These are phyloP conservation scores for Melanaphis sacchari DNA, from an alignment of 1,140 invertebrate genomes.

Conservation along the genomic window DNA sequence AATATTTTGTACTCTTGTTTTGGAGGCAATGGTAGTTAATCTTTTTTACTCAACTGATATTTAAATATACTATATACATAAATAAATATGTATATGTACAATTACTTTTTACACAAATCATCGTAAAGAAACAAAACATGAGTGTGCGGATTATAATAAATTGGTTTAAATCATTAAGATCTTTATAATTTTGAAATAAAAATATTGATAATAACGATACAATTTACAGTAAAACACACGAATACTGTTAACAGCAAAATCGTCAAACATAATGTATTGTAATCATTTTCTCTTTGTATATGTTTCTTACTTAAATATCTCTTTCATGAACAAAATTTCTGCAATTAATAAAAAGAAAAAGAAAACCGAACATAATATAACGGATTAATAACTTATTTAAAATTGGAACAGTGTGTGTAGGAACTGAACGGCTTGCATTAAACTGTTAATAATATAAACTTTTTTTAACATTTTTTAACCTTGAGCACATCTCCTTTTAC, in stretches of 20 bases:
- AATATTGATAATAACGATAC: not conserved
- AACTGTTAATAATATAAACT: constrained; percentile 31
- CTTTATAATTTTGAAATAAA: not conserved
- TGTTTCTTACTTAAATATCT: not conserved
- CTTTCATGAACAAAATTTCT: not conserved
- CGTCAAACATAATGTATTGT: not conserved
- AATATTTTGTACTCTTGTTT: constrained; percentile 52
- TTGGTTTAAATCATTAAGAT: not conserved
- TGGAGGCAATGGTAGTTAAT: constrained; percentile 30
- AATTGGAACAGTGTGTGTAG: constrained; percentile 49
- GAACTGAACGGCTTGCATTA: constrained; percentile 49
- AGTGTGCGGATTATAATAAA: not conserved
- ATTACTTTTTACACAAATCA: not conserved
- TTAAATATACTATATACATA: constrained; percentile 15
- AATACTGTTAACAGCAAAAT: constrained; percentile 29
- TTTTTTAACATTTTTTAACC: constrained; percentile 42
- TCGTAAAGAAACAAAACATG: not conserved
- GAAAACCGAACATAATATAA: not conserved
- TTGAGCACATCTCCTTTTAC: constrained; percentile 57
- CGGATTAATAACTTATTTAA: constrained; percentile 24
- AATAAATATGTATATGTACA: not conserved
- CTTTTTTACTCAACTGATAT: not conserved
- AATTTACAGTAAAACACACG: constrained; percentile 24
- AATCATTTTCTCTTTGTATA: not conserved
- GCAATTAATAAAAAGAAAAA: not conserved